A percentile compares a stretch with the other conserved stretches of the same genome.
Evolutionary conservation across 2,113 vertebrate species (phyloP).

Genomic region (Dunckerocampus dactyliophorus): DNA sequence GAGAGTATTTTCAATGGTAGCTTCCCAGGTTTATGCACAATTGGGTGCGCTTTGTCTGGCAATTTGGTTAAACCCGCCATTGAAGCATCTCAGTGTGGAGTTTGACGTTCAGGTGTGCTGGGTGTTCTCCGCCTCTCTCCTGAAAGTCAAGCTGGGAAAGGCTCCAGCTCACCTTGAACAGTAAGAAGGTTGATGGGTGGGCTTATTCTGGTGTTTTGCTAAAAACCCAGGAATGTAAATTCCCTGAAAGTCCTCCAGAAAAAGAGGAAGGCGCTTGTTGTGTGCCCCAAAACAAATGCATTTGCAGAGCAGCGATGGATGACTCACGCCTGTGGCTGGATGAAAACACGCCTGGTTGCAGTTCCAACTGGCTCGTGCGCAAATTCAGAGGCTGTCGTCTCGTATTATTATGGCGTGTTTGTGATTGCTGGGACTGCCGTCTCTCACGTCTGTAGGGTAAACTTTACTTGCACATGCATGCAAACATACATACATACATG

Average conservation of each 20-base stretch:
- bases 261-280: neutral
- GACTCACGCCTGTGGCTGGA: conserved; percentile 37
- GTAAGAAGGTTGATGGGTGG: no score
- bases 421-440: conserved; percentile 26
- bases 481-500: neutral
- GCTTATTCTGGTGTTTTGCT: no score
- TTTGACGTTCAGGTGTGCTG: no score
- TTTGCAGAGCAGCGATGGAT: conserved; percentile 10
- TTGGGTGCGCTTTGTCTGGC: no score
- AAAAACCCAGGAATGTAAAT: neutral
- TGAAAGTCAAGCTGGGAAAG: no score
- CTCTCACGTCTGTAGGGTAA: conserved; percentile 26
- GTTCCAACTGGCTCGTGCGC: conserved; percentile 27
- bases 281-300: neutral
- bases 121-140: no score
- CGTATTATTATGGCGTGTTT: conserved; percentile 41
- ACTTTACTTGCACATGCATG: conserved; percentile 6
- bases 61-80: no score
- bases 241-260: neutral
- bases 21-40: no score
- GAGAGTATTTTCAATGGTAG: no score
- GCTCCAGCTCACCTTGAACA: no score
- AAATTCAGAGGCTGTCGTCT: conserved; percentile 47
- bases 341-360: conserved; percentile 53
- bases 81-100: no score